These are phyloP conservation scores for Neopipo cinnamomea DNA, from an alignment of 2,113 vertebrate species.

Conservation along the genomic window DNA sequence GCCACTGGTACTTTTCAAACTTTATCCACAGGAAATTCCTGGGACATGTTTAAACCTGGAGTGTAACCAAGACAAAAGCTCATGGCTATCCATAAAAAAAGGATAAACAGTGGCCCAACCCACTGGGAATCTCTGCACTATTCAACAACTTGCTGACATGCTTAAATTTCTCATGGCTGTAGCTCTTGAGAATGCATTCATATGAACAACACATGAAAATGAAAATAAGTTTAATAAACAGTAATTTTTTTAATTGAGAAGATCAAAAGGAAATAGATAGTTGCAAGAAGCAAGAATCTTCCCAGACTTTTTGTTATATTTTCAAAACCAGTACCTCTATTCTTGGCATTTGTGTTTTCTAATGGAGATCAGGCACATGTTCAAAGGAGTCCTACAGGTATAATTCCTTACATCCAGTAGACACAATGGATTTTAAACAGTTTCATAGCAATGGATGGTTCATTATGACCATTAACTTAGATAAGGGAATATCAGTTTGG, in stretches of 20 bases:
- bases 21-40: background rate
- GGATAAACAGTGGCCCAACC: background rate
- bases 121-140: background rate
- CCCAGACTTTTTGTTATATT: background rate
- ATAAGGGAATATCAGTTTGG: slow-evolving; percentile 29
- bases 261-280: background rate
- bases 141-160: background rate
- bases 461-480: slow-evolving; percentile 28
- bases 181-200: background rate
- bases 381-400: slow-evolving; percentile 36
- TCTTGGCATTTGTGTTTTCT: background rate
- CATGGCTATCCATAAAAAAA: background rate
- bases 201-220: background rate
- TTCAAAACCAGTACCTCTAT: background rate
- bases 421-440: slow-evolving; percentile 51
- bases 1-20: background rate
- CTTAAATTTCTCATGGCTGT: background rate
- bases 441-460: slow-evolving; percentile 50
- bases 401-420: slow-evolving; percentile 40
- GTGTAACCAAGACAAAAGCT: background rate
- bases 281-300: background rate
- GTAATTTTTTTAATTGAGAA: background rate
- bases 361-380: background rate
- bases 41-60: background rate
- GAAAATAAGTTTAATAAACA: background rate